These are phyloP conservation scores for Pomacea canaliculata DNA, from an alignment of 2,888 invertebrate species.

Conservation along the genomic window DNA sequence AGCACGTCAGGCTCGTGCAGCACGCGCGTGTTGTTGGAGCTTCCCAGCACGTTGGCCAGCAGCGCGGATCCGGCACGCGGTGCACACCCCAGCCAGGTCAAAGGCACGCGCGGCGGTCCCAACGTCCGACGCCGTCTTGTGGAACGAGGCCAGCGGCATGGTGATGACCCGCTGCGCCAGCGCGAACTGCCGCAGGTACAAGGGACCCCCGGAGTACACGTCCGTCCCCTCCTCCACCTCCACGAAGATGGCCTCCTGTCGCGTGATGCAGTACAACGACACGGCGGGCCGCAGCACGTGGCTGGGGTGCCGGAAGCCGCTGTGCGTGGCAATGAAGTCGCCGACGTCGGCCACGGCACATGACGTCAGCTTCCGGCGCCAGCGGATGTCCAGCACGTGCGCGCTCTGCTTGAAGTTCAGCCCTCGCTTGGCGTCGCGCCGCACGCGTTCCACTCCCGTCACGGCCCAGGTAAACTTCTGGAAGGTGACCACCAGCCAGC, in stretches of 20 bases:
- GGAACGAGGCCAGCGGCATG: slow-evolving; percentile 62
- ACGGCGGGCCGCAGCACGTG: slow-evolving; percentile 57
- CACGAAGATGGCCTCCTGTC: slow-evolving; percentile 58
- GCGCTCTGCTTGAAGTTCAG: slow-evolving; percentile 60
- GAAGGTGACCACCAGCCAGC: slow-evolving; percentile 52
- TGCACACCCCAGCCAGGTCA: slow-evolving; percentile 56
- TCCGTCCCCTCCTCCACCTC: slow-evolving; percentile 50
- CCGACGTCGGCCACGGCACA: slow-evolving; percentile 52
- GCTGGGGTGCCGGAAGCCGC: slow-evolving; percentile 57
- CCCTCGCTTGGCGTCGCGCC: slow-evolving; percentile 55
- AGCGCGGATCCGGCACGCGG: slow-evolving; percentile 60
- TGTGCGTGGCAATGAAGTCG: slow-evolving; percentile 60
- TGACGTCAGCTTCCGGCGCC: slow-evolving; percentile 54
- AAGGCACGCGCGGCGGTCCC: slow-evolving; percentile 57
- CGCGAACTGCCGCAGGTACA: slow-evolving; percentile 56
- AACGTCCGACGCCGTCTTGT: slow-evolving; percentile 61
- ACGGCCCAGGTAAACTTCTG: slow-evolving; percentile 63
- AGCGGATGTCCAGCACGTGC: slow-evolving; percentile 56
- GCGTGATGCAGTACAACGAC: slow-evolving; percentile 58
- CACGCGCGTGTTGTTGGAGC: slow-evolving; percentile 54
- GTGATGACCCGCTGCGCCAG: slow-evolving; percentile 54
- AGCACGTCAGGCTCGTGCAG: slow-evolving; percentile 59
- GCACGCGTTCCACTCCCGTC: slow-evolving; percentile 55
- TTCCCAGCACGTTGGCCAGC: slow-evolving; percentile 48
- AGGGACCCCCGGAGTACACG: slow-evolving; percentile 43